phyloP scores from a whole-genome alignment of 2,797 vertebrate species.

The Ptychobarbus kaznakovi region DNA sequence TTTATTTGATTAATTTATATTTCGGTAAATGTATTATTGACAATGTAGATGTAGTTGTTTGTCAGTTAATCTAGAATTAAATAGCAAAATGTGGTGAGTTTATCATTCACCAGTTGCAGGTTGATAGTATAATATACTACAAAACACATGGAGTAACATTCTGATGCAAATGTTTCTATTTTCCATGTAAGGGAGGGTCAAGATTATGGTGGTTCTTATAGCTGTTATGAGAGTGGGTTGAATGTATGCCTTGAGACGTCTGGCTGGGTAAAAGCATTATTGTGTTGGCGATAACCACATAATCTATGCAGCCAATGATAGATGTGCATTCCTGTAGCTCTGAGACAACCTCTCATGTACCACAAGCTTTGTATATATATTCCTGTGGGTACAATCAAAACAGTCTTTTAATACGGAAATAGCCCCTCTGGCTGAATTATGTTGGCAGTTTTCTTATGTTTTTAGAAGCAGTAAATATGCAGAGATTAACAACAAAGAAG shows the following conservation, averaged over 20 bases:
- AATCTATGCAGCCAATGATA: not conserved
- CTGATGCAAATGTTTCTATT: not conserved
- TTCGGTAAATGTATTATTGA: not conserved
- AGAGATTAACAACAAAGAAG: not conserved
- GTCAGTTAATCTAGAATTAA: not conserved
- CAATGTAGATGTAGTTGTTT: not conserved
- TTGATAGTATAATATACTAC: not conserved
- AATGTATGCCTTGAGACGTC: not conserved
- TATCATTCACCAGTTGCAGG: not conserved
- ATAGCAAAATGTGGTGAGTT: not conserved
- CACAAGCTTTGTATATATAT: conserved; percentile 19
- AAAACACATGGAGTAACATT: not conserved
- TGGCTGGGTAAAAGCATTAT: conserved; percentile 8
- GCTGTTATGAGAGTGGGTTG: not conserved
- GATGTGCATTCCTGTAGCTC: not conserved
- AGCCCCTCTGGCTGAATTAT: not conserved
- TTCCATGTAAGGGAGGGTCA: not conserved
- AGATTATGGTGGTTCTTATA: not conserved
- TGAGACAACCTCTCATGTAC: conserved; percentile 3
- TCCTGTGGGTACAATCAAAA: conserved; percentile 22
- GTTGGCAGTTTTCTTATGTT: not conserved
- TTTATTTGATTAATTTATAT: not conserved
- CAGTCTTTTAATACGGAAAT: not conserved
- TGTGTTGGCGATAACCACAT: not conserved
- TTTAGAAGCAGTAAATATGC: not conserved